Conservation (phyloP, 2,888 invertebrate genomes). For the Drosophila neutralis region DNA sequence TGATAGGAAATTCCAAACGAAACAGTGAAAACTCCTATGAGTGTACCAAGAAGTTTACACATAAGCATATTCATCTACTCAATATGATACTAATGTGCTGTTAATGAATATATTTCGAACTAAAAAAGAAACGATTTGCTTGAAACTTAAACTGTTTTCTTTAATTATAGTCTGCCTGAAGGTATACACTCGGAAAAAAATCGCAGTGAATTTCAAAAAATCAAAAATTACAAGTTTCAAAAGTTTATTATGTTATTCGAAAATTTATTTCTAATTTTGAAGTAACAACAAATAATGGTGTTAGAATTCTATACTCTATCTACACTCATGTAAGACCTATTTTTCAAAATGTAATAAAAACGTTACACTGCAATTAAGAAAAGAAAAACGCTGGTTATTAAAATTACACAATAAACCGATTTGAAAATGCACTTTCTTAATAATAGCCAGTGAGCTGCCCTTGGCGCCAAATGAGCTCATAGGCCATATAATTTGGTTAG, state of each 20-base stretch:
- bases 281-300: neutral
- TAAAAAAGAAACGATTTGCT: neutral
- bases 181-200: neutral
- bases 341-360: neutral
- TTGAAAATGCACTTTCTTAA: neutral
- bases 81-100: neutral
- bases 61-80: neutral
- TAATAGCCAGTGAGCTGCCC: neutral
- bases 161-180: neutral
- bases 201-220: neutral
- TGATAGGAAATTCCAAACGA: conserved; percentile 41
- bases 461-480: neutral
- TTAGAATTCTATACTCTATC: neutral
- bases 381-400: neutral
- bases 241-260: too few relatives aligned
- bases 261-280: neutral
- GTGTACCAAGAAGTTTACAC: neutral
- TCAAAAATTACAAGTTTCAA: neutral
- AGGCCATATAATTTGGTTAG: conserved; percentile 1
- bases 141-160: neutral
- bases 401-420: neutral
- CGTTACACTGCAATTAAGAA: neutral
- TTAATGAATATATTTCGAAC: neutral
- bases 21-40: conserved; percentile 21
- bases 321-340: neutral